Percentiles rank a stretch among this genome's conserved stretches.
Conservation (phyloP, 2,797 vertebrate genomes). For the Chiroxiphia lanceolata region DNA sequence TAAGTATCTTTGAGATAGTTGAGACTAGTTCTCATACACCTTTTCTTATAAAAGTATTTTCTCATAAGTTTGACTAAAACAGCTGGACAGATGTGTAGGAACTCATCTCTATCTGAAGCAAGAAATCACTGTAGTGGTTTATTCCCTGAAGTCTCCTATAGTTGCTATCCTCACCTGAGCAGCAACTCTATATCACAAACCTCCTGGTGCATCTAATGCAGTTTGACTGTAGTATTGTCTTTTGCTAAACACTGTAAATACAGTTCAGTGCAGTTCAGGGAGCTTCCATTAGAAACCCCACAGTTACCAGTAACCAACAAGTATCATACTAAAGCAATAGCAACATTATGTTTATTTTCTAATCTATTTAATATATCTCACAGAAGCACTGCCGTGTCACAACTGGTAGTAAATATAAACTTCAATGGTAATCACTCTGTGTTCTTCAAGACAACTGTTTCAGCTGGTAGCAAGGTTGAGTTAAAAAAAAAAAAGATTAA, state of each 20-base stretch:
- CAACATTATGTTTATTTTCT: not conserved
- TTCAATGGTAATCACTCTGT: not conserved
- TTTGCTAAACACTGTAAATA: not conserved
- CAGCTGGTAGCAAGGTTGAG: slow-evolving; percentile 26
- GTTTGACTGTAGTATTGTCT: not conserved
- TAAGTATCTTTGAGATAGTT: not conserved
- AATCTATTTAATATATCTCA: not conserved
- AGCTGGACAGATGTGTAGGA: not conserved
- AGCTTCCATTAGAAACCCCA: not conserved
- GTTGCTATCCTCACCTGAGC: not conserved
- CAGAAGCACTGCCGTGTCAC: not conserved
- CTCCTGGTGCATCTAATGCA: not conserved
- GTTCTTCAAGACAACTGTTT: slow-evolving; percentile 38
- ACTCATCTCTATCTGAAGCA: not conserved
- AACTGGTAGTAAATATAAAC: not conserved
- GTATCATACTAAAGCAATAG: not conserved
- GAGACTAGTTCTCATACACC: not conserved
- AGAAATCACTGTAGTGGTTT: not conserved
- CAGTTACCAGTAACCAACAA: not conserved
- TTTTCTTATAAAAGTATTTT: not conserved
- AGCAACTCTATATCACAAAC: not conserved
- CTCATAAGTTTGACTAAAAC: not conserved
- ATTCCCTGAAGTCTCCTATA: not conserved
- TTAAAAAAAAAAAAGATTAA: slow-evolving; percentile 13
- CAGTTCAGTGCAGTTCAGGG: not conserved